Evolutionary conservation across 2,113 vertebrate species (phyloP), one percentile per base, ranked within the genome.

Genomic region (Esox niger): DNA sequence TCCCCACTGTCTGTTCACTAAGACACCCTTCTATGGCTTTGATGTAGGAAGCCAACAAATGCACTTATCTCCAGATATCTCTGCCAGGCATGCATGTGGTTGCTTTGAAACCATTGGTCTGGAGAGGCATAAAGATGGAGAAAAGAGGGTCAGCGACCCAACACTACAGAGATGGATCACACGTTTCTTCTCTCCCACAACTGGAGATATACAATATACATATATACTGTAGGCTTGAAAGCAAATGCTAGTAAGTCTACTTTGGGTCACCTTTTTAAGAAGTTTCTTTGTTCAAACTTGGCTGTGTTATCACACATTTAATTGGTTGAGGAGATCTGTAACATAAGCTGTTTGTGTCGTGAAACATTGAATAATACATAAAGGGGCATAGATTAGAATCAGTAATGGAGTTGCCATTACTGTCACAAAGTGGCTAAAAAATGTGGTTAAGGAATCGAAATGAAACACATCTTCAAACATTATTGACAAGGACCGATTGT

Each of bases 41-140:
- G 91, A 91, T 90, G 89, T 89, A 86, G 79, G 87, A 78, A 82
- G 73, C 84, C 87, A 90, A 89, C 87, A 91, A 88, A 88, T 87
- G 84, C 88, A 87, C 82, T 89, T 89, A 87, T 87, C 85, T 86
- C 71, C 78, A 82, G 81, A 79, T 82, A 86, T 86, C 81, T 86
- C 77, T 86, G 57, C 25, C 80, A 78, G 76, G 70, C 81, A 68
- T 73, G 66, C 71, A 73, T 80, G 69, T 76, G 81, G 79, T 56
- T 47, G 68, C 74, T 88, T 82, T 82, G 75, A 84, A 87, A 86
- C 65, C 20, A 46, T 74, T 82, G 76, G 77, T 82, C 68, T 76
- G 68, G n/a, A 79, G 73, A 84, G 71, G 65, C 70, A 17, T 70
- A 15, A 66, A 68, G 47, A 46, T 68, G 55, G 7, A 29, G 63